A percentile compares a stretch with the other conserved stretches of the same genome.
Evolutionary conservation across 2,888 invertebrate genomes (phyloP).

Genomic region (Amiota minor): DNA sequence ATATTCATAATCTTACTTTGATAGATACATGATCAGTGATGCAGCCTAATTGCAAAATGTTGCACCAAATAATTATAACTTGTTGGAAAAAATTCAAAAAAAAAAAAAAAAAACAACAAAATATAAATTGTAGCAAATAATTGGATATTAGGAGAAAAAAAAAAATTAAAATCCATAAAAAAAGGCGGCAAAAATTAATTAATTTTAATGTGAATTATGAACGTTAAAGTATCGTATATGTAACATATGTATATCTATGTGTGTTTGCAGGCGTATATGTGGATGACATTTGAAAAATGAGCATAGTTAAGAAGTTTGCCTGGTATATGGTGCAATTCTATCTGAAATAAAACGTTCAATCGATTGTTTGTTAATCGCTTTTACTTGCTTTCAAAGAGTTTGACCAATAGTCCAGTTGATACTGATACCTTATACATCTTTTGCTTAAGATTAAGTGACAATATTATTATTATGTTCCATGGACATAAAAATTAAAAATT

Average conservation of each 20-base stretch:
- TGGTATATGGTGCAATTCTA: conserved; percentile 5
- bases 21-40: background rate
- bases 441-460: too few relatives aligned
- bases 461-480: too few relatives aligned
- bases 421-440: background rate
- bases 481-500: too few relatives aligned
- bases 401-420: conserved; percentile 16
- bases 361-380: background rate
- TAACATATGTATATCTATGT: too few relatives aligned
- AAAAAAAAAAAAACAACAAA: conserved; percentile 9
- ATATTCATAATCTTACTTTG: background rate
- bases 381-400: conserved; percentile 1
- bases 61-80: conserved; percentile 26
- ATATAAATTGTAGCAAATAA: background rate
- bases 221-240: conserved; percentile 27
- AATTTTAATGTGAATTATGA: conserved; percentile 46
- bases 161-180: conserved; percentile 3
- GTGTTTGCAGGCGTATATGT: conserved; percentile 22
- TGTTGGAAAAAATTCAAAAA: background rate
- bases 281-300: background rate
- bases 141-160: conserved; percentile 18
- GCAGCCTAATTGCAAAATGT: conserved; percentile 20
- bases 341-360: background rate
- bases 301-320: conserved; percentile 11
- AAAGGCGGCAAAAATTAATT: conserved; percentile 16